Evolutionary conservation across 2,113 vertebrate genomes (phyloP).

Genomic region (Nycticebus coucang): DNA sequence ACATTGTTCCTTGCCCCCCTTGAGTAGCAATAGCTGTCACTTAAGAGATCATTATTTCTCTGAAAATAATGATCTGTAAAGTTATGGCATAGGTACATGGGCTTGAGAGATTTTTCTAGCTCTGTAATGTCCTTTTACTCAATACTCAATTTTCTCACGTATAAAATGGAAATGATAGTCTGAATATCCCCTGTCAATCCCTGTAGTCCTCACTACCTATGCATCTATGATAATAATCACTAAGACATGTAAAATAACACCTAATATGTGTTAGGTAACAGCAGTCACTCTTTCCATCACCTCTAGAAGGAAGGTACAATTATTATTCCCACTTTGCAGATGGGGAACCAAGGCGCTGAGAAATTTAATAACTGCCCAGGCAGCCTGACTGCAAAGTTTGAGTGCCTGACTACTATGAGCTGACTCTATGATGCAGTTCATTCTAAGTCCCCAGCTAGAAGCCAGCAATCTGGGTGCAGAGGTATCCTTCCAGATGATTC

Average conservation of each 20-base stretch:
- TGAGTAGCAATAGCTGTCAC: too few relatives aligned
- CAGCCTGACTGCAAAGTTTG: not conserved
- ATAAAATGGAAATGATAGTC: not conserved
- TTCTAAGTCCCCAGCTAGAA: not conserved
- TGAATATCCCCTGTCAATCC: not conserved
- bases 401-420: accelerated
- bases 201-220: not conserved
- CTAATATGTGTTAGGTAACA: not conserved
- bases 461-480: too few relatives aligned
- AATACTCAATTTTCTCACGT: conserved; percentile 27
- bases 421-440: not conserved
- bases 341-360: not conserved
- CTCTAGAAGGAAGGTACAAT: not conserved
- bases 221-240: not conserved
- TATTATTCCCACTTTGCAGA: not conserved
- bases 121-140: not conserved
- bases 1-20: not conserved
- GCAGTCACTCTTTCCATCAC: not conserved
- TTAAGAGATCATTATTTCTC: not conserved
- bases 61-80: conserved; percentile 30
- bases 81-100: not conserved
- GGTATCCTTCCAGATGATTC: not conserved
- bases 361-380: not conserved
- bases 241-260: not conserved
- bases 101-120: not conserved